A percentile compares a stretch with the other conserved stretches of the same genome.
phyloP scores from a whole-genome alignment of 2,797 vertebrate species.

The Otolemur crassicaudatus region DNA sequence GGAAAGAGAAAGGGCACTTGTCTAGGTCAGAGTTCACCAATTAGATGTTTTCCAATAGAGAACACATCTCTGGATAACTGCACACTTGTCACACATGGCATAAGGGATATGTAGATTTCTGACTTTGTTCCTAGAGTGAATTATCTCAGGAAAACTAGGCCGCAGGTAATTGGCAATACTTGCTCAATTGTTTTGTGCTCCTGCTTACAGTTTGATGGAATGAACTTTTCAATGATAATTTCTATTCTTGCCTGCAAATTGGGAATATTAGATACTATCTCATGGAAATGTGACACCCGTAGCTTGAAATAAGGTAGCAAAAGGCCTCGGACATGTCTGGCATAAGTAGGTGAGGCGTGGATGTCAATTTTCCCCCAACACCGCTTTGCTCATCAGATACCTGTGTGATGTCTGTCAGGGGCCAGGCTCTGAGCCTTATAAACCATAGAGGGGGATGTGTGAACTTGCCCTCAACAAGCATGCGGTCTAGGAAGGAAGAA shows the following conservation, averaged over 20 bases:
- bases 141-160: not conserved
- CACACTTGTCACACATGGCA: not conserved
- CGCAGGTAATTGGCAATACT: not conserved
- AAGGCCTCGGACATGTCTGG: not conserved
- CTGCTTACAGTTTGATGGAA: not conserved
- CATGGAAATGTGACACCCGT: not conserved
- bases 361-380: not conserved
- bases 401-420: not conserved
- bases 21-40: not conserved
- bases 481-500: not conserved
- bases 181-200: not conserved
- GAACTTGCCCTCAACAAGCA: not conserved
- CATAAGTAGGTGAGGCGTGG: not conserved
- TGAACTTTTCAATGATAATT: not conserved
- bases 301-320: not conserved
- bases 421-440: not conserved
- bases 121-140: not conserved
- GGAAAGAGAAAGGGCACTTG: slow-evolving; percentile 38
- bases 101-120: not conserved
- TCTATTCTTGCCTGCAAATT: slow-evolving; percentile 36
- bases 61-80: not conserved
- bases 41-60: slow-evolving; percentile 26
- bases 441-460: not conserved
- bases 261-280: not conserved
- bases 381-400: not conserved